Percentiles rank a stretch among this genome's conserved stretches.
Evolutionary conservation across 2,797 vertebrate species (phyloP).

Genomic region (Alfaro cultratus): DNA sequence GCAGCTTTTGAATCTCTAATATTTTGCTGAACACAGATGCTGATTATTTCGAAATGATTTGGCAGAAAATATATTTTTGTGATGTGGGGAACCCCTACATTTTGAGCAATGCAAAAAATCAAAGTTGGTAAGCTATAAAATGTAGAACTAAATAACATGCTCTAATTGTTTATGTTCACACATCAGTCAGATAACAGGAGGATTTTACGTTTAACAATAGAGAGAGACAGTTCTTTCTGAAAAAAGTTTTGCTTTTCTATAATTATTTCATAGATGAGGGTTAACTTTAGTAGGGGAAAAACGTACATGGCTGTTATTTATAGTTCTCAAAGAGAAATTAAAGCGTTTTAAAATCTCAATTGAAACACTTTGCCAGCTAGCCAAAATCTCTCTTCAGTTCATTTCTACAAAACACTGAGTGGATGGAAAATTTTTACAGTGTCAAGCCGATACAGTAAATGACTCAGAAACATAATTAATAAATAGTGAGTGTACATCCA

Average conservation of each 20-base stretch:
- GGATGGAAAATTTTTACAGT: neutral
- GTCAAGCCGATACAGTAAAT: constrained; percentile 29
- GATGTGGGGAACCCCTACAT: neutral
- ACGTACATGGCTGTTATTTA: neutral
- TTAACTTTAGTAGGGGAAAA: neutral
- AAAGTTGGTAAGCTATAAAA: neutral
- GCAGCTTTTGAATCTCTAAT: neutral
- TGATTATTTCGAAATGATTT: neutral
- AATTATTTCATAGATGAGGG: neutral
- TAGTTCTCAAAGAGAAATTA: neutral
- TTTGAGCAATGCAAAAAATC: neutral
- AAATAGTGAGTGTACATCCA: constrained; percentile 33
- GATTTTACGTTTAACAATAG: neutral
- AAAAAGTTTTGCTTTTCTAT: neutral
- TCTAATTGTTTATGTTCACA: neutral
- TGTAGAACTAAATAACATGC: neutral
- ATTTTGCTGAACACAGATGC: neutral
- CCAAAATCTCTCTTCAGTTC: constrained; percentile 6
- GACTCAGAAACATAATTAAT: constrained; percentile 52
- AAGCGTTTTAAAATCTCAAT: neutral
- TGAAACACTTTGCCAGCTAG: neutral
- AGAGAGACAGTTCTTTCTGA: neutral
- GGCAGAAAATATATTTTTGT: neutral
- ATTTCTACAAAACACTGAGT: constrained; percentile 10
- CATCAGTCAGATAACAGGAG: neutral